Percentiles rank a stretch among this genome's conserved stretches.
Conservation (phyloP, 2,888 invertebrate genomes). For the Thecophora atra region DNA sequence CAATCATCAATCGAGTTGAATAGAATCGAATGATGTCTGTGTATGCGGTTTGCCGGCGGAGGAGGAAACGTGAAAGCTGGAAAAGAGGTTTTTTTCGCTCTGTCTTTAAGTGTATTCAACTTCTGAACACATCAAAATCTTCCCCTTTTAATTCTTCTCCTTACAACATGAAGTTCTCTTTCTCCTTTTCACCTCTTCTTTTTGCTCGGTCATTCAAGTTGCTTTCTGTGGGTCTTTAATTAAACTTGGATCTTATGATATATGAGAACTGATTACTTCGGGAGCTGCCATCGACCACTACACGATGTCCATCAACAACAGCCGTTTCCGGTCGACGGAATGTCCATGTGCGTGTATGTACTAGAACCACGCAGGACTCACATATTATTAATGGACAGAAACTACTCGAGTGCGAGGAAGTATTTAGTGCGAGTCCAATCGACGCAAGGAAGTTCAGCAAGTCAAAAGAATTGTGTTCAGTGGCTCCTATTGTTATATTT, state of each 20-base stretch:
- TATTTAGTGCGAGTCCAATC: too few relatives aligned
- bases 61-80: background rate
- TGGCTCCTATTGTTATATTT: too few relatives aligned
- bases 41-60: background rate
- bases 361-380: too few relatives aligned
- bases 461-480: too few relatives aligned
- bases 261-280: constrained; percentile 4
- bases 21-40: background rate
- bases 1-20: constrained; percentile 18
- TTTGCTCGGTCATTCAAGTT: background rate
- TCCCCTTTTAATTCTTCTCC: too few relatives aligned
- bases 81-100: background rate
- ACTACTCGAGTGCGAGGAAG: too few relatives aligned
- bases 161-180: background rate
- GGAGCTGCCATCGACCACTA: background rate
- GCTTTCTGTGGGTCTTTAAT: background rate
- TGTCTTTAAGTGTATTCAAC: background rate
- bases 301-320: background rate
- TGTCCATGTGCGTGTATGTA: too few relatives aligned
- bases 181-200: background rate
- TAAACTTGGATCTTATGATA: constrained; percentile 7
- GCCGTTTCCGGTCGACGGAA: background rate
- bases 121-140: too few relatives aligned
- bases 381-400: too few relatives aligned
- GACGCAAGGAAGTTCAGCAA: too few relatives aligned